Evolutionary conservation across 2,888 invertebrate genomes (phyloP).

Genomic region (Limenitis camilla): DNA sequence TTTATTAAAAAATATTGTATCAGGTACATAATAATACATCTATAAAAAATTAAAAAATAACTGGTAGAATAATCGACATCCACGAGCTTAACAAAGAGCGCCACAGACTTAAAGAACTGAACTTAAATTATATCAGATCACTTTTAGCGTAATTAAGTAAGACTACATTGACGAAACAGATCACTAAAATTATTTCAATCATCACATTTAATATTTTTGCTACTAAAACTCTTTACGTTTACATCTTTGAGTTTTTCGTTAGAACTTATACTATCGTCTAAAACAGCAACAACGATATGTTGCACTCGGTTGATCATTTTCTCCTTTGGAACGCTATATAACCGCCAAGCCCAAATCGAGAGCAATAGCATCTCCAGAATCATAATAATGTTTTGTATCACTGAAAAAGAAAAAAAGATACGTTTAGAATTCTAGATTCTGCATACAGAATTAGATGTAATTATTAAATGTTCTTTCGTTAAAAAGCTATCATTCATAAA

Average conservation of each 20-base stretch:
- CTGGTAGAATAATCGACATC: not conserved
- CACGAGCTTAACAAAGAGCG: not conserved
- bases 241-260: slow-evolving; percentile 15
- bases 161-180: too few species aligned
- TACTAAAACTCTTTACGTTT: slow-evolving; percentile 1
- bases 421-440: slow-evolving; percentile 2
- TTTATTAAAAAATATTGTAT: too few species aligned
- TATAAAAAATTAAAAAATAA: too few species aligned
- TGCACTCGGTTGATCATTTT: slow-evolving; percentile 44
- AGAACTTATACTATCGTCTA: slow-evolving; percentile 43
- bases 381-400: slow-evolving; percentile 79
- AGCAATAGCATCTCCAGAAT: slow-evolving; percentile 81
- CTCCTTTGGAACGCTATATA: slow-evolving; percentile 70
- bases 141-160: too few species aligned
- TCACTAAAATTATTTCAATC: not conserved
- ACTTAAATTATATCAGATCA: not conserved
- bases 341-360: slow-evolving; percentile 75
- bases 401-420: slow-evolving; percentile 51
- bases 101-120: not conserved
- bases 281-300: slow-evolving; percentile 48
- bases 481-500: too few species aligned
- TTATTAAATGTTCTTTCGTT: too few species aligned
- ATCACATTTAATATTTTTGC: slow-evolving; percentile 11
- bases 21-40: too few species aligned
- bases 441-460: not conserved